Conservation (phyloP, 1,140 invertebrate species). For the Telenomus remus region DNA sequence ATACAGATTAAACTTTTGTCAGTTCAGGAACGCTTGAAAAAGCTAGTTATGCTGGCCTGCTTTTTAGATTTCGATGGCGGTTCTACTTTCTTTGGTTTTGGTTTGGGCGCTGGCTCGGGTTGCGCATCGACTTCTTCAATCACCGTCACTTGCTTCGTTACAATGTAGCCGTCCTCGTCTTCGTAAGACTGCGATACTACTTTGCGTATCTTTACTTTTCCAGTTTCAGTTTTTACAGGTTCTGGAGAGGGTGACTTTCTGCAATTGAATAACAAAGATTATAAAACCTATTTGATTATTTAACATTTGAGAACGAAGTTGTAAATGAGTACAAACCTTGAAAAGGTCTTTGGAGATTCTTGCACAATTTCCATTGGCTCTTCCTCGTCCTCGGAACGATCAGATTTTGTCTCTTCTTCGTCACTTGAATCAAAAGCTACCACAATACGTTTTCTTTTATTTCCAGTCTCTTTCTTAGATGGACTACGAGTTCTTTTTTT, state of each 20-base stretch:
- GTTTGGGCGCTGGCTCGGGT: slow-evolving; percentile 43
- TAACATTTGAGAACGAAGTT: background rate
- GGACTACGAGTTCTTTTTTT: slow-evolving; percentile 63
- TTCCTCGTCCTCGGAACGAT: slow-evolving; percentile 42
- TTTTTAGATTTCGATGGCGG: slow-evolving; percentile 50
- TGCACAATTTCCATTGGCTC: slow-evolving; percentile 43
- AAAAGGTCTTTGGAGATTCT: slow-evolving; percentile 18
- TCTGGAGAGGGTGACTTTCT: slow-evolving; percentile 53
- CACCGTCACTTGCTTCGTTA: slow-evolving; percentile 68
- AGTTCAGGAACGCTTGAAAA: slow-evolving; percentile 64
- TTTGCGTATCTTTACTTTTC: slow-evolving; percentile 67
- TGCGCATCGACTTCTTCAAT: slow-evolving; percentile 66
- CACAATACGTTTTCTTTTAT: slow-evolving; percentile 68
- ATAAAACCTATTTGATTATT: background rate
- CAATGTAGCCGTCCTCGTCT: slow-evolving; percentile 69
- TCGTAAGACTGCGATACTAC: slow-evolving; percentile 64
- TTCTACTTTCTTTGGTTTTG: slow-evolving; percentile 43
- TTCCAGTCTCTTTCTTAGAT: slow-evolving; percentile 46
- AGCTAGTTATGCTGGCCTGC: slow-evolving; percentile 62
- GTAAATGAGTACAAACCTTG: slow-evolving; percentile 6
- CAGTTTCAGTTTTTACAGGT: slow-evolving; percentile 44
- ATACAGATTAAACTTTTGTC: background rate
- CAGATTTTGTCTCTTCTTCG: slow-evolving; percentile 51
- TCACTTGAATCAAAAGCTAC: slow-evolving; percentile 64
- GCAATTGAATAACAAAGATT: background rate